Evolutionary conservation across 2,888 invertebrate genomes (phyloP).

Genomic region (Zygothrica quintamaculata): DNA sequence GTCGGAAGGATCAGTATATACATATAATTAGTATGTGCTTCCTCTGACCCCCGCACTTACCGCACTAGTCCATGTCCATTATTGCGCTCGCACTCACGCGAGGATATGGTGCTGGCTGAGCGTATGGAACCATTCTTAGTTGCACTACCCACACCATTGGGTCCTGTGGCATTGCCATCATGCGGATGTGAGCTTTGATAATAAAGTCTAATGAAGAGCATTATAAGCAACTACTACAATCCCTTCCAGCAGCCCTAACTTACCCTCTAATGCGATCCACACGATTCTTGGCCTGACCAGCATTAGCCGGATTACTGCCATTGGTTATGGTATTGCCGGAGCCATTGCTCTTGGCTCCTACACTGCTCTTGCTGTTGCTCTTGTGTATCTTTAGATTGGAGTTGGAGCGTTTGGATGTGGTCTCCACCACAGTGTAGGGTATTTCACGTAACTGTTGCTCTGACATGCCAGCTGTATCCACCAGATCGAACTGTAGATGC

Average conservation of each 20-base stretch:
- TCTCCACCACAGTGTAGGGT: conserved; percentile 94
- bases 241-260: conserved; percentile 59
- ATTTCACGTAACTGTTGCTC: conserved; percentile 94
- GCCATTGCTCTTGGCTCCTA: conserved; percentile 81
- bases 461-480: conserved; percentile 95
- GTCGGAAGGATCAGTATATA: too few species aligned
- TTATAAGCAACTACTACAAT: conserved; percentile 42
- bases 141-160: conserved; percentile 52
- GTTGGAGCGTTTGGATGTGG: conserved; percentile 84
- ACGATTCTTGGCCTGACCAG: conserved; percentile 83
- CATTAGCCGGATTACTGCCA: conserved; percentile 75
- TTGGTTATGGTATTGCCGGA: conserved; percentile 82
- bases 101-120: conserved; percentile 87
- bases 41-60: conserved; percentile 69
- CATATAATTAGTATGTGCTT: too few species aligned
- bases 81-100: conserved; percentile 86
- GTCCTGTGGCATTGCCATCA: conserved; percentile 73
- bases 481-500: conserved; percentile 94
- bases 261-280: conserved; percentile 85
- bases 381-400: conserved; percentile 84
- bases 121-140: conserved; percentile 86
- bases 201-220: conserved; percentile 79
- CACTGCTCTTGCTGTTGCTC: conserved; percentile 83
- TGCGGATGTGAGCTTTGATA: conserved; percentile 84
- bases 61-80: conserved; percentile 84